These are phyloP conservation scores for Drosophila lacicola DNA, from an alignment of 2,888 invertebrate genomes.

Conservation along the genomic window DNA sequence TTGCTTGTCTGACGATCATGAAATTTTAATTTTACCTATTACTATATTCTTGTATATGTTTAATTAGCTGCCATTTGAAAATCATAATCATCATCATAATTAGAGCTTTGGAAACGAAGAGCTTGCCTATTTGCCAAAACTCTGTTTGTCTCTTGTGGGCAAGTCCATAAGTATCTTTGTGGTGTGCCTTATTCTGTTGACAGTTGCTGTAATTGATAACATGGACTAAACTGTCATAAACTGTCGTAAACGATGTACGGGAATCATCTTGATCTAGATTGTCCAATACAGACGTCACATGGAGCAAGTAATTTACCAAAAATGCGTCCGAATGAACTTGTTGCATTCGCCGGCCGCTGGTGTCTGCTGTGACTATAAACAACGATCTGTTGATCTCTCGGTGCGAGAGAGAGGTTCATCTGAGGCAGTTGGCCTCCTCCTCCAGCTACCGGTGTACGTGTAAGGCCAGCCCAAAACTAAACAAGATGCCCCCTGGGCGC, in stretches of 20 bases:
- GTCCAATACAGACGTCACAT: conserved; percentile 79
- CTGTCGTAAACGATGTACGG: conserved; percentile 63
- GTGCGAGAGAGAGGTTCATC: conserved; percentile 18
- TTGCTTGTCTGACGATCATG: too few species aligned
- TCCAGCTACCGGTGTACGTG: conserved; percentile 52
- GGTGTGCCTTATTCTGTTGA: conserved; percentile 50
- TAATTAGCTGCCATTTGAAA: background rate
- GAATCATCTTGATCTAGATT: conserved; percentile 75
- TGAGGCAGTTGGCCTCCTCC: conserved; percentile 10
- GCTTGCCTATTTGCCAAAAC: conserved; percentile 8
- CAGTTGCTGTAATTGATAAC: conserved; percentile 71
- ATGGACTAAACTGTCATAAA: conserved; percentile 73
- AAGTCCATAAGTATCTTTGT: conserved; percentile 25
- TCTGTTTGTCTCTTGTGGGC: conserved; percentile 24
- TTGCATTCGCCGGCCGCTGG: conserved; percentile 54
- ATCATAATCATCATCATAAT: conserved; percentile 11
- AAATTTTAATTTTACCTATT: too few species aligned
- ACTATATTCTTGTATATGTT: background rate
- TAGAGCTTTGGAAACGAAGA: conserved; percentile 1
- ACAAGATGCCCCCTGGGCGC: conserved; percentile 73
- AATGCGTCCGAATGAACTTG: conserved; percentile 73
- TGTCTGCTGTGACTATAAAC: conserved; percentile 43
- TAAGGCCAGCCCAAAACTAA: conserved; percentile 73
- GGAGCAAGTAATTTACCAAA: conserved; percentile 76
- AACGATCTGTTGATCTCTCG: conserved; percentile 26